Evolutionary conservation across 2,113 vertebrate genomes (phyloP).

Genomic region (Candoia aspera): DNA sequence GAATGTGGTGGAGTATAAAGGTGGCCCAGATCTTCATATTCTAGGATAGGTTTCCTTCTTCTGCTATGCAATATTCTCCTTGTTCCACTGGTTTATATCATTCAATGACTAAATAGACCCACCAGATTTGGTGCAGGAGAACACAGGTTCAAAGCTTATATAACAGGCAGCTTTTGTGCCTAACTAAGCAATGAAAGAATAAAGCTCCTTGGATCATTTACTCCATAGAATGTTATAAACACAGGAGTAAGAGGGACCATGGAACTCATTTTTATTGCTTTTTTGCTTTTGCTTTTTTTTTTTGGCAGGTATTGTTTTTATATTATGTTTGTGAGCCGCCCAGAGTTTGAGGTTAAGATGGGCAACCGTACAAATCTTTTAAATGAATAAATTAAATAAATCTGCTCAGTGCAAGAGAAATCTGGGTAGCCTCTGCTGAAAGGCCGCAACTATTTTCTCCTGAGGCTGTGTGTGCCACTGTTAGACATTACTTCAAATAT

Average conservation of each 20-base stretch:
- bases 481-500: not conserved
- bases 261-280: too few relatives aligned
- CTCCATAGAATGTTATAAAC: too few relatives aligned
- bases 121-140: not conserved
- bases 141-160: not conserved
- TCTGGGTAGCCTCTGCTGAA: not conserved
- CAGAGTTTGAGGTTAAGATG: not conserved
- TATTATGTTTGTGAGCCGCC: not conserved
- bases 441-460: not conserved
- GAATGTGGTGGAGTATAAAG: not conserved
- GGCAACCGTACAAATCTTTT: not conserved
- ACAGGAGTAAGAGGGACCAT: too few relatives aligned
- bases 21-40: not conserved
- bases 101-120: not conserved
- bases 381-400: not conserved
- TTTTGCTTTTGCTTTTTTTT: not conserved
- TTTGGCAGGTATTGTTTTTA: not conserved
- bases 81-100: not conserved
- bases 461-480: too few relatives aligned
- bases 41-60: not conserved
- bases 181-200: too few relatives aligned
- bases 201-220: not conserved
- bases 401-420: not conserved
- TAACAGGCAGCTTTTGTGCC: too few relatives aligned
- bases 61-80: not conserved